Conservation (phyloP, 2,888 invertebrate species). For the Beris chalybata region DNA sequence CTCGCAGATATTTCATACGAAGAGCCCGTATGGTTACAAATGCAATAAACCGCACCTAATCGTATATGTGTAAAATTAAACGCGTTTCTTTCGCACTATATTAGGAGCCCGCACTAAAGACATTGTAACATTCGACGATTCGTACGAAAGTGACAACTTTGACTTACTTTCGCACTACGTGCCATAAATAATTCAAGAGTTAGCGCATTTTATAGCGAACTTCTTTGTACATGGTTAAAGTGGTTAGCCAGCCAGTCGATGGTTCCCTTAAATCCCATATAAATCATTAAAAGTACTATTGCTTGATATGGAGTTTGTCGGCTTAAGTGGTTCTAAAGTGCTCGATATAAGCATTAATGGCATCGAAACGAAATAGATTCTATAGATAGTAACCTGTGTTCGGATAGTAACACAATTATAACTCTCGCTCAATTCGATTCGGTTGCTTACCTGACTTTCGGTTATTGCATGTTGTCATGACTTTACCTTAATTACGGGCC, state of each 20-base stretch:
- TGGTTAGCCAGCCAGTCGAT: neutral
- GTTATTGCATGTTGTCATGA: slow-evolving; percentile 28
- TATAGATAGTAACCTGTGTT: no score
- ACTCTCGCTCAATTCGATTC: no score
- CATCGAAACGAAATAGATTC: no score
- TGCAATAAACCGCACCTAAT: slow-evolving; percentile 3
- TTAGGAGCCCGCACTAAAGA: neutral
- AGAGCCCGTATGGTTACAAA: neutral
- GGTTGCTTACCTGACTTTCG: slow-evolving; percentile 19
- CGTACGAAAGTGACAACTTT: slow-evolving; percentile 32
- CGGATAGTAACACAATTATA: no score
- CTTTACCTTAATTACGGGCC: slow-evolving; percentile 17
- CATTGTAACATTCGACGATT: neutral
- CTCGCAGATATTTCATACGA: neutral
- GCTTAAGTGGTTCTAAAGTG: no score
- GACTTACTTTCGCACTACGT: slow-evolving; percentile 35
- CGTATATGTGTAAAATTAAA: no score
- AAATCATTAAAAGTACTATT: no score
- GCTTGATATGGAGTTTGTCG: no score
- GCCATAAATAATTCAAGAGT: slow-evolving; percentile 34
- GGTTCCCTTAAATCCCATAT: neutral
- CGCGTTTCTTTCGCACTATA: neutral
- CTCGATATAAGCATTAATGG: no score
- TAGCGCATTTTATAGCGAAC: slow-evolving; percentile 2
- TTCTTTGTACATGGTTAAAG: neutral